Evolutionary conservation across 2,113 vertebrate species (phyloP).

Genomic region (Nothoprocta pentlandii): DNA sequence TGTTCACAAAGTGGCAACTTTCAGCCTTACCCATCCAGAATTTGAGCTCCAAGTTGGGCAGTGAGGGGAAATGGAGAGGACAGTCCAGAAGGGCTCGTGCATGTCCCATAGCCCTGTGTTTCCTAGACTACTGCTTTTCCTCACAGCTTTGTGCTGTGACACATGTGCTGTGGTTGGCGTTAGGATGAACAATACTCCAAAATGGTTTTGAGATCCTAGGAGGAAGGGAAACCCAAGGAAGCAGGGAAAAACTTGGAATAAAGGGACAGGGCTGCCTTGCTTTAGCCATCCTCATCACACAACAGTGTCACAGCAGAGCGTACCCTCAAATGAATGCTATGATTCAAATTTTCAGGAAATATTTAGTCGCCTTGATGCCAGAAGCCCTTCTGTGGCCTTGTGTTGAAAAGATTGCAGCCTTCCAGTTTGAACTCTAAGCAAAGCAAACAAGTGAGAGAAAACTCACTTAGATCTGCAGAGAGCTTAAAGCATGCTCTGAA

Average conservation of each 20-base stretch:
- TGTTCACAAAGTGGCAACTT: not conserved
- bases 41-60: accelerated
- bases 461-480: not conserved
- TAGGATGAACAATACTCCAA: not conserved
- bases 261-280: accelerated
- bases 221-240: not conserved
- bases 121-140: not conserved
- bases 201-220: not conserved
- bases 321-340: not conserved
- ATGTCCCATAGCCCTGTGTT: not conserved
- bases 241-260: not conserved
- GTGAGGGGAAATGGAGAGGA: too few species aligned
- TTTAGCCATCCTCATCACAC: not conserved
- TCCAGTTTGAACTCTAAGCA: not conserved
- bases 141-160: too few species aligned
- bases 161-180: too few species aligned
- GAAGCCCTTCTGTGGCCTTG: not conserved
- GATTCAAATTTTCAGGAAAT: not conserved
- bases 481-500: not conserved
- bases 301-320: not conserved
- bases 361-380: not conserved
- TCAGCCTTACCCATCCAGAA: not conserved
- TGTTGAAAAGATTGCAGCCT: not conserved
- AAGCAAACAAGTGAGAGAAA: not conserved
- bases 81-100: not conserved